A percentile compares a stretch with the other conserved stretches of the same genome.
These are phyloP conservation scores for Pristionchus arcanus DNA, from an alignment of 2,888 invertebrate genomes.

Conservation along the genomic window DNA sequence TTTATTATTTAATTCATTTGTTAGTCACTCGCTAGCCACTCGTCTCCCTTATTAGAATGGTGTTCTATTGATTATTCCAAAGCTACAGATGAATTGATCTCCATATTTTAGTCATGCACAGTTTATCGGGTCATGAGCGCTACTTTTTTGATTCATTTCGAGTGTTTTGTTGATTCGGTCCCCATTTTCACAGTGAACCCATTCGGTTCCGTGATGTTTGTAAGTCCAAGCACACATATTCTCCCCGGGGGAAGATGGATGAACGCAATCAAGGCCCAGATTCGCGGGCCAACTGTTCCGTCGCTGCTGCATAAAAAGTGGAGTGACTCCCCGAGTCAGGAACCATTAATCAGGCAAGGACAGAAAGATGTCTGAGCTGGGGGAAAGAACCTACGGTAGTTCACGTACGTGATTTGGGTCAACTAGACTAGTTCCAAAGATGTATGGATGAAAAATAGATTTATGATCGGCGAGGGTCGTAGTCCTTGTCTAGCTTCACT, in stretches of 20 bases:
- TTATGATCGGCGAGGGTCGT: no score
- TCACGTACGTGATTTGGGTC: not conserved
- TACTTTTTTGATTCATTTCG: no score
- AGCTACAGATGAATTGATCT: no score
- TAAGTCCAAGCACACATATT: not conserved
- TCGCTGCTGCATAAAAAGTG: slow-evolving; percentile 28
- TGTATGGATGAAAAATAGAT: no score
- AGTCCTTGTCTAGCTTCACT: no score
- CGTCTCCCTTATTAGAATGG: no score
- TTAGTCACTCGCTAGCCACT: no score
- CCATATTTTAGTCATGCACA: not conserved
- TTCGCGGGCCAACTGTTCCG: slow-evolving; percentile 20
- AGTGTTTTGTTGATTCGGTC: not conserved
- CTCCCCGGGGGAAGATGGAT: not conserved
- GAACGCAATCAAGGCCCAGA: not conserved
- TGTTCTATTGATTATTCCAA: not conserved
- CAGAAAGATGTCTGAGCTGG: not conserved
- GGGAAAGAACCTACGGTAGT: not conserved
- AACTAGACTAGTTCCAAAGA: no score
- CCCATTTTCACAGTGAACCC: not conserved
- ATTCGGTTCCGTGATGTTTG: slow-evolving; percentile 13
- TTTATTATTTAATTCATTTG: not conserved
- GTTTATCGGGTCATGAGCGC: no score
- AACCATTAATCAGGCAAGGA: slow-evolving; percentile 44
- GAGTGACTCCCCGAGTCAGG: slow-evolving; percentile 41